Conservation (phyloP, 2,888 invertebrate species). For the Osedax fenrisi region DNA sequence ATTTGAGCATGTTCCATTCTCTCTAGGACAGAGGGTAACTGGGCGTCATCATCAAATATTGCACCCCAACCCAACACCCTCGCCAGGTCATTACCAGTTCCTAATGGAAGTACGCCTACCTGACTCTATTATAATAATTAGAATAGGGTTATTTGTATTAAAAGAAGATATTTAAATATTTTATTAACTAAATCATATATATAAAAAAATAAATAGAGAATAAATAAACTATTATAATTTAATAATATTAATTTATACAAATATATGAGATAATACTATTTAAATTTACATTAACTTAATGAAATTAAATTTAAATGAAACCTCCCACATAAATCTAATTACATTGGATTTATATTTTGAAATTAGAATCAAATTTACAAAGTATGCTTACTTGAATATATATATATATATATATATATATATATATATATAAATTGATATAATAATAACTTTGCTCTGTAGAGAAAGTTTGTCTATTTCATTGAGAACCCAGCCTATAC, state of each 20-base stretch:
- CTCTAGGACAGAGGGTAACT: conserved; percentile 77
- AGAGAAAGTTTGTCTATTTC: conserved; percentile 87
- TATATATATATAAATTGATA: background rate
- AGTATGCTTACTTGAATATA: no score
- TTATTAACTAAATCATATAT: background rate
- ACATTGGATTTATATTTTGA: no score
- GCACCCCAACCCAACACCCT: conserved; percentile 89
- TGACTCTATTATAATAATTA: conserved; percentile 53
- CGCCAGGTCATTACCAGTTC: conserved; percentile 89
- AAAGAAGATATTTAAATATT: background rate
- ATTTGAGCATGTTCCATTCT: conserved; percentile 90
- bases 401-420: no score
- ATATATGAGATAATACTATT: no score
- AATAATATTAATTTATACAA: no score
- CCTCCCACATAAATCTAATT: no score
- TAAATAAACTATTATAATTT: no score
- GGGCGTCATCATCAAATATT: conserved; percentile 85
- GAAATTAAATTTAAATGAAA: no score
- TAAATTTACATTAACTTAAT: no score
- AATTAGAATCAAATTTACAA: no score
- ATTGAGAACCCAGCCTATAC: conserved; percentile 90
- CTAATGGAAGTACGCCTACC: conserved; percentile 82
- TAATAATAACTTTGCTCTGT: conserved; percentile 57
- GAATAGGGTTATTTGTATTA: background rate
- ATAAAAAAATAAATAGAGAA: no score